phyloP scores from a whole-genome alignment of 2,888 invertebrate genomes.

The Chouioia cunea region DNA sequence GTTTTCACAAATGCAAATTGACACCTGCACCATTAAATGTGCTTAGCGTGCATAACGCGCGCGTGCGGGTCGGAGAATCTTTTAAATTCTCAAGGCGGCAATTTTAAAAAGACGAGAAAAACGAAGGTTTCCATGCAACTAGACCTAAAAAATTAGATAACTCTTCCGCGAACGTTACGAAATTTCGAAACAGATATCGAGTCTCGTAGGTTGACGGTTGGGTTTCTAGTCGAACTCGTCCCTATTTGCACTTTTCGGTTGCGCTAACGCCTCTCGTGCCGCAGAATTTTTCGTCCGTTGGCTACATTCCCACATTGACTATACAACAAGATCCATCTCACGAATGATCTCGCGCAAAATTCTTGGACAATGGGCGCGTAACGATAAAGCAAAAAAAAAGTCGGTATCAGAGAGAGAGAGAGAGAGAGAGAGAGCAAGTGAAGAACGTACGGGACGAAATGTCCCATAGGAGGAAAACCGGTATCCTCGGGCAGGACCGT shows the following conservation, averaged over 20 bases:
- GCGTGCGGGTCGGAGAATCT: too few relatives aligned
- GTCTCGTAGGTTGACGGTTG: not conserved
- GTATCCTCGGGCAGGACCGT: slow-evolving; percentile 67
- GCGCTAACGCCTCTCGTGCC: not conserved
- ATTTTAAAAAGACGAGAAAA: too few relatives aligned
- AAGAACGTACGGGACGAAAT: slow-evolving; percentile 56
- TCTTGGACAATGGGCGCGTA: not conserved
- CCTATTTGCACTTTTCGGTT: slow-evolving; percentile 42
- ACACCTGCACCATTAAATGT: too few relatives aligned
- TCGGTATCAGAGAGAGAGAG: slow-evolving; percentile 60
- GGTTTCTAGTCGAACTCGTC: slow-evolving; percentile 17
- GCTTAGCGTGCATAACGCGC: too few relatives aligned
- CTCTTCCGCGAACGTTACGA: not conserved
- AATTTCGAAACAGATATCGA: too few relatives aligned
- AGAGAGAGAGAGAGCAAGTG: too few relatives aligned
- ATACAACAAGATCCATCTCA: not conserved
- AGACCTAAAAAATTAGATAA: too few relatives aligned
- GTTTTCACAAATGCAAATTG: too few relatives aligned
- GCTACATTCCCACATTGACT: slow-evolving; percentile 10
- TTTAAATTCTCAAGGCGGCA: too few relatives aligned
- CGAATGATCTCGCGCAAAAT: not conserved
- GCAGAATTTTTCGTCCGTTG: slow-evolving; percentile 25
- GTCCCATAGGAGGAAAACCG: slow-evolving; percentile 62
- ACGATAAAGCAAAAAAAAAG: not conserved
- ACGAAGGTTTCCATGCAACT: too few relatives aligned